Evolutionary conservation across 23 tunicate genomes (phyloP).

Genomic region (Corella eumyota): DNA sequence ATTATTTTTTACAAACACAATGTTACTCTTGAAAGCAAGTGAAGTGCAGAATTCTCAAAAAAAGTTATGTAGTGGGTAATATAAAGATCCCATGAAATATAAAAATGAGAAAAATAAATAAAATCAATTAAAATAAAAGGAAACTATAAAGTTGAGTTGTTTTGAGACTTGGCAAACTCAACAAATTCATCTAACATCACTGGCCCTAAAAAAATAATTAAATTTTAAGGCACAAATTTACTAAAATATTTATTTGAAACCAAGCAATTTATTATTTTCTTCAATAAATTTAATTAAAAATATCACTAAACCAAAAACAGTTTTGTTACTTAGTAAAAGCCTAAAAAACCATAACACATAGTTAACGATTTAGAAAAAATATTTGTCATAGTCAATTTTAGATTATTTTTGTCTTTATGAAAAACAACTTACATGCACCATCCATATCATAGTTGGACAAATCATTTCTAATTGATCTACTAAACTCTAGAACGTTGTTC

Average conservation of each 20-base stretch:
- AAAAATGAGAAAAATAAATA: not conserved
- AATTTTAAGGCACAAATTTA: too few relatives aligned
- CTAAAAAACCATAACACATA: too few relatives aligned
- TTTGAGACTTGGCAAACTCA: constrained; percentile 33
- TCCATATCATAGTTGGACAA: constrained; percentile 64
- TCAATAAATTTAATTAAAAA: too few relatives aligned
- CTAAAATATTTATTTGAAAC: too few relatives aligned
- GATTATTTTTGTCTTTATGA: not conserved
- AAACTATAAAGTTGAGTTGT: constrained; percentile 3
- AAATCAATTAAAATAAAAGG: constrained; percentile 4
- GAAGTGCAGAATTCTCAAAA: too few relatives aligned
- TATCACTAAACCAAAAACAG: too few relatives aligned
- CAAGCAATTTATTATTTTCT: too few relatives aligned
- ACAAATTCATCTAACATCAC: constrained; percentile 67
- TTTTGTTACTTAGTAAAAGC: too few relatives aligned
- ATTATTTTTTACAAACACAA: too few relatives aligned
- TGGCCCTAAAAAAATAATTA: constrained; percentile 65
- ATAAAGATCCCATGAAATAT: constrained; percentile 2
- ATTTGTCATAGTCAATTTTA: not conserved
- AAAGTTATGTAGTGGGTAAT: too few relatives aligned
- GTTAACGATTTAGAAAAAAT: not conserved
- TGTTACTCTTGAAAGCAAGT: too few relatives aligned
- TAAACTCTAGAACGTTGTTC: constrained; percentile 67
- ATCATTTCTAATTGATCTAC: constrained; percentile 34
- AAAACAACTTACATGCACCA: constrained; percentile 55